Base-by-base conservation (phyloP, 2,888 invertebrate genomes). In the Ametastegia equiseti region DNA sequence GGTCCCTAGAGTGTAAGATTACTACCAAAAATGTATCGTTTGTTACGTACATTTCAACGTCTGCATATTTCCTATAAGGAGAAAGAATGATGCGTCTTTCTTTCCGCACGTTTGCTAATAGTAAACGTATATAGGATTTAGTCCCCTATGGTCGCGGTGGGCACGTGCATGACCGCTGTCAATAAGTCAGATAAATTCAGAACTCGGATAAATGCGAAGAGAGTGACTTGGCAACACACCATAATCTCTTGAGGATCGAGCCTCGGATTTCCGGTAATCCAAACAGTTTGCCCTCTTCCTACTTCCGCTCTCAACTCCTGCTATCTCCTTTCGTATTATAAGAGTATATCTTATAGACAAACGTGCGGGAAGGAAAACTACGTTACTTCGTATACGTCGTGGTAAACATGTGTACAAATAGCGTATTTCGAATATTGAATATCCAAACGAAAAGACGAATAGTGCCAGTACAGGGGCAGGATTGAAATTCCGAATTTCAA, bases 111-210 rank as follows among this genome's bases (percentile, higher is more conserved):
- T 42, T 45, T 15, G 15, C 45, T n/a, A n/a, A 71, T 27, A 42
- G 36, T 19, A 23, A 23, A 9, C 23, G 23, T 27, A 45, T 45
- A 45, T 5, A 27, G 11, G 45, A 11, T 36, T 42, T 69, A 42
- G 45, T 69, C 23, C 45, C 45, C 1, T n/a, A 9, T n/a, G n/a
- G n/a, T n/a, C n/a, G n/a, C 27, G 45, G 45, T 27, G 15, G 69
- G 33, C 75, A 75, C 36, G 75, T 23, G 75, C 54, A 27, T n/a
- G 47, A 11, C 54, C 33, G n/a, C 65, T 45, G 78, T 78, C 81
- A 63, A 81, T 81, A 81, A 81, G 65, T 77, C 60, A 45, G 33
- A 81, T 65, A 78, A 81, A 65, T 54, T 54, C 45, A 19, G 75
- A 75, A 75, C 33, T 75, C 9, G 19, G 54, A 75, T 54, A 50